Evolutionary conservation across 2,113 vertebrate genomes (phyloP).

Genomic region (Stigmatopora nigra): DNA sequence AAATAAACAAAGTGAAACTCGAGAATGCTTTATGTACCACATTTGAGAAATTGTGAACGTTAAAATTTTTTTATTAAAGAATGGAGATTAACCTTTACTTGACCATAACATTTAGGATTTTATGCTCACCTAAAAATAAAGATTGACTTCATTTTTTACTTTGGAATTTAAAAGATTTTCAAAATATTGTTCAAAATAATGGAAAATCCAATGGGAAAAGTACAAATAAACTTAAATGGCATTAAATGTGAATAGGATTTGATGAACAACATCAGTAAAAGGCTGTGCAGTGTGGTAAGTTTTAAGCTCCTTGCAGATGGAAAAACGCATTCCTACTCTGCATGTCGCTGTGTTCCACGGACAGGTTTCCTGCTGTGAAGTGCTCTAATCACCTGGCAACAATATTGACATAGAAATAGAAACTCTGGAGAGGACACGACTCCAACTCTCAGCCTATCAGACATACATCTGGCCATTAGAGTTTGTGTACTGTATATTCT

Average conservation of each 20-base stretch:
- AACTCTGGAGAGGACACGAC: slow-evolving; percentile 48
- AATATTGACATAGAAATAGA: slow-evolving; percentile 68
- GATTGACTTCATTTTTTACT: neutral
- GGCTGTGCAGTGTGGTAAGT: slow-evolving; percentile 45
- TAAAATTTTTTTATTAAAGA: no score
- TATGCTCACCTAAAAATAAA: neutral
- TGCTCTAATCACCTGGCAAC: slow-evolving; percentile 69
- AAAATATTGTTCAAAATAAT: neutral
- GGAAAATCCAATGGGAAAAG: neutral
- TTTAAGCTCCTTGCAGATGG: slow-evolving; percentile 53
- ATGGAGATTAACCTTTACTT: neutral
- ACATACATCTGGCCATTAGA: slow-evolving; percentile 44
- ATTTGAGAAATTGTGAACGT: no score
- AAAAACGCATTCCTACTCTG: slow-evolving; percentile 69
- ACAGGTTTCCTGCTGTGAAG: slow-evolving; percentile 62
- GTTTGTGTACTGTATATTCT: neutral
- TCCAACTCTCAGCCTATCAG: slow-evolving; percentile 43
- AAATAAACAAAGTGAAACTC: no score
- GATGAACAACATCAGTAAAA: slow-evolving; percentile 22
- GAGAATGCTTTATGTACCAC: no score
- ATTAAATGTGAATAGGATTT: slow-evolving; percentile 9
- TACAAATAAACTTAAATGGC: neutral
- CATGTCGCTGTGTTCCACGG: slow-evolving; percentile 61
- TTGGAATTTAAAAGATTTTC: neutral
- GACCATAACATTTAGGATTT: neutral